Evolutionary conservation across 2,113 vertebrate genomes (phyloP), one percentile per base, ranked within the genome.

Genomic region (Sula dactylatra): DNA sequence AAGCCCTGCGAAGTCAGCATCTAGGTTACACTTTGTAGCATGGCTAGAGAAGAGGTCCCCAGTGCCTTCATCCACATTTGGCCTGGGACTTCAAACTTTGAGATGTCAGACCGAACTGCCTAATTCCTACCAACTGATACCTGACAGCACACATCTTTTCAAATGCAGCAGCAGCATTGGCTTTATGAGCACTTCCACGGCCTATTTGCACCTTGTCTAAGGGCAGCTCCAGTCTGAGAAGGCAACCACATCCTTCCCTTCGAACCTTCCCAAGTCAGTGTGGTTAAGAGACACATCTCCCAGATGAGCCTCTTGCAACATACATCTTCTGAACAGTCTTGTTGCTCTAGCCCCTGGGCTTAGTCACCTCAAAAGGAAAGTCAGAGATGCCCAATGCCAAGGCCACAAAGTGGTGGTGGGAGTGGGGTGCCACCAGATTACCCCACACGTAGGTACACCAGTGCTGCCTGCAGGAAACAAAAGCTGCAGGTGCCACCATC

Each of bases 371-470:
- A 64, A 38, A 47, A 36, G 26, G 20, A 34, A 89, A 52, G 65
- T 29, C 59, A 72, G 42, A 71, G 32, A 58, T 45, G 50, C 36
- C 31, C 31, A 69, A 21, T 34, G 11, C 34, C 16, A 36, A 27
- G 16, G 26, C 27, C 66, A 82, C 76, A 44, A 65, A 88, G 36
- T 36, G 29, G 40, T 55, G 31, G 26, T 32, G 32, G n/a, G 32
- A 44, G 22, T 38, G 14, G 15, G 11, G 32, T 26, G 24, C 36
- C 31, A 79, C 36, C 54, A 45, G n/a, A 61, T 38, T 40, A 77
- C 19, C n/a, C 19, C n/a, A 32, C 15, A 10, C 2, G 0, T 2
- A 61, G 52, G 50, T 15, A 15, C 22, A 44, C 16, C 5, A 1
- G 44, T 25, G 42, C 15, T 47, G 14, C 31, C 73, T 42, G 27